Evolutionary conservation across 2,888 invertebrate species (phyloP), one percentile per base, ranked within the genome.

Genomic region (Pheosia tremula): DNA sequence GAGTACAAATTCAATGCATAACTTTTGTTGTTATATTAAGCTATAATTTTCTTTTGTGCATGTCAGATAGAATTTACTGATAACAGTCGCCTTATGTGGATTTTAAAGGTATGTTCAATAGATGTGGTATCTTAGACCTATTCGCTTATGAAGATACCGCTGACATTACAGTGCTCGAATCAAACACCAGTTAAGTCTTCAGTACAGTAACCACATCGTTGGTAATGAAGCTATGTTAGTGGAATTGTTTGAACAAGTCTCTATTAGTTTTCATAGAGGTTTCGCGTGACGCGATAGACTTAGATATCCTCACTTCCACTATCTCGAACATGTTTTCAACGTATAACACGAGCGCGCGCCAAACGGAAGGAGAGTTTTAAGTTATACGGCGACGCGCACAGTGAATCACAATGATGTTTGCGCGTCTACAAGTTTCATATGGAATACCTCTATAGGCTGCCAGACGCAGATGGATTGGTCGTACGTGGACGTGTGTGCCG

Each of bases 301-400:
- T 24, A 24, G 24, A 24, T 24, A 24, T 65, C 60, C 64, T 68
- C 63, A 67, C 72, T 72, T 74, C 69, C 72, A 73, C 64, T 74
- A 67, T 63, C 69, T 61, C 68, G 64, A 71, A 73, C 82, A 84
- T 80, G 80, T 79, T 76, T 74, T 58, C 39, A 69, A 72, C 68
- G 74, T 77, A 80, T 78, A 81, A 80, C 80, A 80, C 72, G 78
- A 83, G 71, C 79, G 76, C 68, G 68, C 64, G 73, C 68, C 72
- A 72, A 77, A 74, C 85, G 86, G 86, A 86, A 85, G 80, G 76
- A 79, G 83, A 78, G 80, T 77, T 78, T 76, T 78, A 79, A 79
- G 77, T 77, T 79, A 77, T 74, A 76, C 67, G 69, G 64, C 65
- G 59, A 61, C 64, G 75, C 83, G 72, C 79, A 69, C 77, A 65